Evolutionary conservation across 2,888 invertebrate species (phyloP).

Genomic region (Torymus texanus): DNA sequence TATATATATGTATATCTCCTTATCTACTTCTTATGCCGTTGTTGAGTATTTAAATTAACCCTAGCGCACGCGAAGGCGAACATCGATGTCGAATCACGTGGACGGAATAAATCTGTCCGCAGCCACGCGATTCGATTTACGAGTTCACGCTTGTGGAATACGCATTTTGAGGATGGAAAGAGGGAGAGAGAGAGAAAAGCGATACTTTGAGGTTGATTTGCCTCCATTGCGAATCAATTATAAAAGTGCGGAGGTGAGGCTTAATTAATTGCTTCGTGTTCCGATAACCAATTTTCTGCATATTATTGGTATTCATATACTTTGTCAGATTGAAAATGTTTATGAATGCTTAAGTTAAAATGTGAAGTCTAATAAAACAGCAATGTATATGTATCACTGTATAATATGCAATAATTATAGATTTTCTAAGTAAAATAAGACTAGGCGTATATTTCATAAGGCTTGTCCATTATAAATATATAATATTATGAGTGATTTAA

Average conservation of each 20-base stretch:
- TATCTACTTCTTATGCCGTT: conserved; percentile 61
- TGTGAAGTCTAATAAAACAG: too few relatives aligned
- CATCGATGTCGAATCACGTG: conserved; percentile 61
- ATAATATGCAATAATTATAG: too few relatives aligned
- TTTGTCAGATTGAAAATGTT: too few relatives aligned
- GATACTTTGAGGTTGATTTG: conserved; percentile 12
- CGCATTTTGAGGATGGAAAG: conserved; percentile 13
- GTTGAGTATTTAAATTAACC: conserved; percentile 67
- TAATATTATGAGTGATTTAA: too few relatives aligned
- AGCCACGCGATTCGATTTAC: conserved; percentile 28
- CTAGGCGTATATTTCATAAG: too few relatives aligned
- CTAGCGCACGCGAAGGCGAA: conserved; percentile 55
- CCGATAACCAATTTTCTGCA: conserved; percentile 7
- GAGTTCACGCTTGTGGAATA: conserved; percentile 33
- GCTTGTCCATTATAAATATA: too few relatives aligned
- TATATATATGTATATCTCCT: conserved; percentile 47
- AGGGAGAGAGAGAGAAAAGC: neutral
- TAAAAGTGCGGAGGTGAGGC: neutral
- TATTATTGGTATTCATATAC: neutral
- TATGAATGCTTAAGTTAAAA: too few relatives aligned
- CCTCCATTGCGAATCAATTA: conserved; percentile 35
- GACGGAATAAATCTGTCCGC: conserved; percentile 59
- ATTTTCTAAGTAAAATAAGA: too few relatives aligned
- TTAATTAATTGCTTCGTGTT: conserved; percentile 36
- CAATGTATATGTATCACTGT: too few relatives aligned